A percentile compares a stretch with the other conserved stretches of the same genome.
phyloP scores from a whole-genome alignment of 2,797 vertebrate species.

The Xerus rutilus region DNA sequence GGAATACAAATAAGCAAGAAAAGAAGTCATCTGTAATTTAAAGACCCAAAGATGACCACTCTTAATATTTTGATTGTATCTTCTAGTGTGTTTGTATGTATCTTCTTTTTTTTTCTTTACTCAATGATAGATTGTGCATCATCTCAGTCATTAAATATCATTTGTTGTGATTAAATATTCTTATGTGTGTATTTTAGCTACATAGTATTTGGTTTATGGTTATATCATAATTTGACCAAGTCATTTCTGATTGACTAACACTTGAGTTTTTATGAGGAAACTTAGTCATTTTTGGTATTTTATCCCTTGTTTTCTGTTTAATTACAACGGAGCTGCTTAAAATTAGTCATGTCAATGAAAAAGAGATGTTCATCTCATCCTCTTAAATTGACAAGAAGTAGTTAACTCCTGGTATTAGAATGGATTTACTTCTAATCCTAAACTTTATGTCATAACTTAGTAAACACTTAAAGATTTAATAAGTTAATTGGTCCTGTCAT shows the following conservation, averaged over 20 bases:
- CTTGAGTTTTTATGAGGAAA: constrained; percentile 44
- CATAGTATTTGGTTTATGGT: background rate
- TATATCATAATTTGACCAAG: constrained; percentile 15
- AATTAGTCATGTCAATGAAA: constrained; percentile 2
- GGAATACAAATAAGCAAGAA: constrained; percentile 3
- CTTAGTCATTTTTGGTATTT: constrained; percentile 45
- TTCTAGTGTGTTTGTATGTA: constrained; percentile 55
- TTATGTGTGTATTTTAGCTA: background rate
- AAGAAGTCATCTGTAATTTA: constrained; percentile 32
- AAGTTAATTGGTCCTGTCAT: constrained; percentile 33
- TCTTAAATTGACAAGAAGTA: constrained; percentile 30
- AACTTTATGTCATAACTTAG: constrained; percentile 39
- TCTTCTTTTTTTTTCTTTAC: constrained; percentile 21
- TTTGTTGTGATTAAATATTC: constrained; percentile 22
- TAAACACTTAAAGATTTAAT: background rate
- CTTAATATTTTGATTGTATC: constrained; percentile 38
- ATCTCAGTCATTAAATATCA: constrained; percentile 34
- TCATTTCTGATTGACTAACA: background rate
- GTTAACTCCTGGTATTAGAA: constrained; percentile 23
- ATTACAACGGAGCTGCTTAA: background rate
- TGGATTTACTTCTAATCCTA: constrained; percentile 35
- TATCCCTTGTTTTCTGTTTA: constrained; percentile 41
- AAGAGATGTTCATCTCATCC: constrained; percentile 24
- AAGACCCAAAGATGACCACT: constrained; percentile 17
- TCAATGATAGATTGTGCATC: constrained; percentile 31